phyloP scores from a whole-genome alignment of 2,113 vertebrate species.

The Apteryx owenii region DNA sequence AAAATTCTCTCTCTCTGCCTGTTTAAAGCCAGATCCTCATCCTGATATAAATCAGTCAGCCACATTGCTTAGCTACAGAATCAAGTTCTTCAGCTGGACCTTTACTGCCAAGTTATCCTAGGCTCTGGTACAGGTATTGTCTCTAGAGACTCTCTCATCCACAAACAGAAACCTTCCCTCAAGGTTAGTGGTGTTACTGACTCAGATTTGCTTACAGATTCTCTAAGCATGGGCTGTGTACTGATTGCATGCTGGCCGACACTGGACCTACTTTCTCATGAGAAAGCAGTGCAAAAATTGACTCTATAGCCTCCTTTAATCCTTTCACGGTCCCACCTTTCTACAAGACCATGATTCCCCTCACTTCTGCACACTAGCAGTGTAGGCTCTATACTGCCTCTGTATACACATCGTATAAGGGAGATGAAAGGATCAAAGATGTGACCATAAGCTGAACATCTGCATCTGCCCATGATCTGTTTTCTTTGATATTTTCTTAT shows the following conservation, averaged over 20 bases:
- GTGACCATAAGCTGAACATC: slow-evolving; percentile 34
- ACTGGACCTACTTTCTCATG: neutral
- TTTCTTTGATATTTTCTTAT: slow-evolving; percentile 61
- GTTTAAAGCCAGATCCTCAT: slow-evolving; percentile 34
- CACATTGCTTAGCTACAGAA: neutral
- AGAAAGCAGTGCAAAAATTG: neutral
- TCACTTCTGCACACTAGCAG: neutral
- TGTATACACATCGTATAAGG: neutral
- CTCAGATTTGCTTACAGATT: neutral
- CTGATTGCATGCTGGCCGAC: neutral
- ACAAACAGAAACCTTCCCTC: neutral
- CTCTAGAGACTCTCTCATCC: neutral
- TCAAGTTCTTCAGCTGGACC: neutral
- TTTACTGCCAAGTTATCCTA: neutral
- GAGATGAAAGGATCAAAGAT: slow-evolving; percentile 6
- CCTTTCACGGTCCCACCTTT: neutral
- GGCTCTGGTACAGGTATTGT: neutral
- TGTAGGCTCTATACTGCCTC: neutral
- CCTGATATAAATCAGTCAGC: neutral
- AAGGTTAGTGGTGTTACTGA: neutral
- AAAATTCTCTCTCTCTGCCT: slow-evolving; percentile 21
- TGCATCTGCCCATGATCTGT: slow-evolving; percentile 42
- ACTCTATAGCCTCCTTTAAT: neutral
- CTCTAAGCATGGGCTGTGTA: neutral
- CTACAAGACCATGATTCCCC: neutral